Conservation (phyloP, 2,888 invertebrate species). For the Clanis bilineata region DNA sequence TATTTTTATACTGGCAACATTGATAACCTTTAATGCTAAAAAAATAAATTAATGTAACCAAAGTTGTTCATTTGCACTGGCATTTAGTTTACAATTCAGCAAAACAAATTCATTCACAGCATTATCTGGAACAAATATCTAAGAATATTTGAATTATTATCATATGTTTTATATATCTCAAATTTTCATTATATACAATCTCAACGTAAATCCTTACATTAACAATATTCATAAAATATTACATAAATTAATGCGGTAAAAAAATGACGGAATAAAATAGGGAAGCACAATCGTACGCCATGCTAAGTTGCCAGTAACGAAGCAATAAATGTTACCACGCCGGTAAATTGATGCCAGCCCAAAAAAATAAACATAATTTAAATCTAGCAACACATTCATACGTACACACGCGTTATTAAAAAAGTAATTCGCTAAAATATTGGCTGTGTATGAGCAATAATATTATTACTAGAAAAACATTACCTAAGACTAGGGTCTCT, state of each 20-base stretch:
- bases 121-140: conserved; percentile 8
- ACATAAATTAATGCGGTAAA: conserved; percentile 40
- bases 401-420: conserved; percentile 7
- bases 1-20: neutral
- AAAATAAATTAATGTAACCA: neutral
- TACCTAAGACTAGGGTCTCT: conserved; percentile 74
- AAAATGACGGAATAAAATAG: conserved; percentile 34
- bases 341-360: conserved; percentile 4
- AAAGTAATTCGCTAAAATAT: conserved; percentile 23
- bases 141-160: conserved; percentile 12
- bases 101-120: conserved; percentile 5
- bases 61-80: neutral
- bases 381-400: conserved; percentile 5
- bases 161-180: conserved; percentile 3
- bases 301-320: conserved; percentile 28
- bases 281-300: conserved; percentile 39
- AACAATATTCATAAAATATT: conserved; percentile 37
- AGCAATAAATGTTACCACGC: conserved; percentile 32
- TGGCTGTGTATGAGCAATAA: conserved; percentile 66
- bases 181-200: conserved; percentile 36
- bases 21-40: neutral
- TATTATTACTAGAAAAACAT: conserved; percentile 59
- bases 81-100: conserved; percentile 9
- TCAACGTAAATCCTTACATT: conserved; percentile 36
- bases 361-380: conserved; percentile 2